Percentiles rank a stretch among this genome's conserved stretches.
Evolutionary conservation across 2,113 vertebrate species (phyloP).

Genomic region (Petaurus breviceps): DNA sequence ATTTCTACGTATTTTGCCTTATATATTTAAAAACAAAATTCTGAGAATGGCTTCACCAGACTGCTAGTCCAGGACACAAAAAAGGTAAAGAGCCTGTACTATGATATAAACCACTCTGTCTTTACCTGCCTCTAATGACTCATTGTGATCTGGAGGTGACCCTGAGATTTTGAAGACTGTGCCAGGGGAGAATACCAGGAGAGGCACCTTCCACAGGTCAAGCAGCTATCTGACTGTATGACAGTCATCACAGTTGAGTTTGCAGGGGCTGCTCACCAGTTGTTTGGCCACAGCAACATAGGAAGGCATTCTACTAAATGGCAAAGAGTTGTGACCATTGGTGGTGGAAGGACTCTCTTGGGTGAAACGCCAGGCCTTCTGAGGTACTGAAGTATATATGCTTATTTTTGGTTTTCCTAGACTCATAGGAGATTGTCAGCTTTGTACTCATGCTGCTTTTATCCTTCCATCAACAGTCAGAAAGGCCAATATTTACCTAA

Average conservation of each 20-base stretch:
- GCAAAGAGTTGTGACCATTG: not conserved
- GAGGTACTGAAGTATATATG: not conserved
- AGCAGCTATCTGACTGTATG: not conserved
- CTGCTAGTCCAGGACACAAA: not conserved
- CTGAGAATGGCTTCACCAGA: not conserved
- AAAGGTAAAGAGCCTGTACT: not conserved
- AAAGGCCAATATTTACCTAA: not conserved
- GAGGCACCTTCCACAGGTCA: not conserved
- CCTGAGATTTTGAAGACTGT: not conserved
- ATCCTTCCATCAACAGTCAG: not conserved
- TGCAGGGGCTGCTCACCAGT: not conserved
- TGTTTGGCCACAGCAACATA: not conserved
- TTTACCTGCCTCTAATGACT: not conserved
- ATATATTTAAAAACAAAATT: not conserved
- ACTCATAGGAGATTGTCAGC: not conserved
- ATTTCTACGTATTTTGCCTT: not conserved
- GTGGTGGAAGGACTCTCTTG: not conserved
- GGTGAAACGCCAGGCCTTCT: not conserved
- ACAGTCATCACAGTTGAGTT: not conserved
- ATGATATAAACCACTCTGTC: not conserved
- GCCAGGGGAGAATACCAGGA: not conserved
- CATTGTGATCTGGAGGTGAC: not conserved
- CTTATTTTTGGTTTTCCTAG: not conserved
- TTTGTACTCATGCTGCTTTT: not conserved
- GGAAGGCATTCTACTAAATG: not conserved